A percentile compares a stretch with the other conserved stretches of the same genome.
Evolutionary conservation across 2,113 vertebrate genomes (phyloP).

Genomic region (Epinephelus cyanopodus): DNA sequence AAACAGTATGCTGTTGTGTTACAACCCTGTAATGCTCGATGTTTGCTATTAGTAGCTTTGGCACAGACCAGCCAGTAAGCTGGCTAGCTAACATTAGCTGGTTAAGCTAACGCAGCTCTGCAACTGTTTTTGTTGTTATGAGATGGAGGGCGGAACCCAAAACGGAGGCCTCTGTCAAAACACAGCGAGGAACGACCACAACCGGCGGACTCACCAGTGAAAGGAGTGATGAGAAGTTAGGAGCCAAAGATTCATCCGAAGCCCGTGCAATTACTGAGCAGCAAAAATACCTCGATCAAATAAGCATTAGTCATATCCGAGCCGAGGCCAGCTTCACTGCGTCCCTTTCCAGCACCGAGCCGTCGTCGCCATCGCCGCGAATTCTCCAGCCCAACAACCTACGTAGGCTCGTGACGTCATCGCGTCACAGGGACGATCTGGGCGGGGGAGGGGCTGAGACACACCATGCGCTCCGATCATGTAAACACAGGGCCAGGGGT

Average conservation of each 20-base stretch:
- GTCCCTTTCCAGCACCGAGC: slow-evolving; percentile 73
- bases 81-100: slow-evolving; percentile 57
- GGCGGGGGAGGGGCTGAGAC: slow-evolving; percentile 46
- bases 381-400: slow-evolving; percentile 71
- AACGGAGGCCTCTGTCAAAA: slow-evolving; percentile 85
- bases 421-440: slow-evolving; percentile 46
- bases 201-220: slow-evolving; percentile 76
- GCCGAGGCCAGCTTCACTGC: slow-evolving; percentile 76
- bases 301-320: slow-evolving; percentile 70
- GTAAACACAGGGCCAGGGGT: slow-evolving; percentile 67
- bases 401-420: slow-evolving; percentile 70
- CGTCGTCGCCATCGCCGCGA: slow-evolving; percentile 83
- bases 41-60: slow-evolving; percentile 4
- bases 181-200: slow-evolving; percentile 66
- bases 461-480: slow-evolving; percentile 63
- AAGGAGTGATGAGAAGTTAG: slow-evolving; percentile 32
- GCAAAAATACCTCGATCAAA: slow-evolving; percentile 57
- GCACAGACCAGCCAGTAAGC: background rate
- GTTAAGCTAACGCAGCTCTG: slow-evolving; percentile 55
- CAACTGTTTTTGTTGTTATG: slow-evolving; percentile 86
- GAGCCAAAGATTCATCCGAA: slow-evolving; percentile 54
- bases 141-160: slow-evolving; percentile 87
- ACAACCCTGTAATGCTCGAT: background rate
- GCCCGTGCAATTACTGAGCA: slow-evolving; percentile 58
- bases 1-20: background rate